phyloP scores from a whole-genome alignment of 2,113 vertebrate genomes.

The Microcebus tavaratra region DNA sequence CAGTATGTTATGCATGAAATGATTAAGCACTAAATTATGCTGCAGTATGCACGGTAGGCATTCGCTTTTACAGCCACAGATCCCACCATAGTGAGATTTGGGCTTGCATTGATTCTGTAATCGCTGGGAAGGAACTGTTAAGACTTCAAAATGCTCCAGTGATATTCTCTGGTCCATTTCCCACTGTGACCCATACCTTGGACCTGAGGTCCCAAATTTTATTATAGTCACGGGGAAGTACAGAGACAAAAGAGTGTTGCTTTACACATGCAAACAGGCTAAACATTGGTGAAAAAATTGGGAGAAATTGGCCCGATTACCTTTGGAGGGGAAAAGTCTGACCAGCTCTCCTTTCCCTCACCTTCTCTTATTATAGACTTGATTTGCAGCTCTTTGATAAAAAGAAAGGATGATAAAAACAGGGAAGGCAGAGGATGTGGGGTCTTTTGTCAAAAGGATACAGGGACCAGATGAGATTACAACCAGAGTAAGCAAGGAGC shows the following conservation, averaged over 20 bases:
- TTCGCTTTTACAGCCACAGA: background rate
- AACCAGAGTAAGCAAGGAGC: background rate
- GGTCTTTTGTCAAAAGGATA: background rate
- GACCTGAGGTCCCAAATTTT: background rate
- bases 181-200: background rate
- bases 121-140: accelerated
- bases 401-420: background rate
- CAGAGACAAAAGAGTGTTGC: background rate
- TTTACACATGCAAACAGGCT: background rate
- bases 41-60: accelerated
- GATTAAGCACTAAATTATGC: background rate
- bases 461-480: background rate
- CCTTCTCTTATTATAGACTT: background rate
- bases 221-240: background rate
- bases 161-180: background rate
- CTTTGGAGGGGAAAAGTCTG: background rate
- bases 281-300: background rate
- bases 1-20: background rate
- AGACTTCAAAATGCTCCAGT: background rate
- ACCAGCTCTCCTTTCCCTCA: background rate
- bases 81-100: background rate
- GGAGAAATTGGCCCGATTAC: background rate
- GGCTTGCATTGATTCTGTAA: background rate
- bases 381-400: background rate
- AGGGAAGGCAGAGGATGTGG: background rate